Conservation (phyloP, 2,113 vertebrate genomes). For the Caretta caretta region DNA sequence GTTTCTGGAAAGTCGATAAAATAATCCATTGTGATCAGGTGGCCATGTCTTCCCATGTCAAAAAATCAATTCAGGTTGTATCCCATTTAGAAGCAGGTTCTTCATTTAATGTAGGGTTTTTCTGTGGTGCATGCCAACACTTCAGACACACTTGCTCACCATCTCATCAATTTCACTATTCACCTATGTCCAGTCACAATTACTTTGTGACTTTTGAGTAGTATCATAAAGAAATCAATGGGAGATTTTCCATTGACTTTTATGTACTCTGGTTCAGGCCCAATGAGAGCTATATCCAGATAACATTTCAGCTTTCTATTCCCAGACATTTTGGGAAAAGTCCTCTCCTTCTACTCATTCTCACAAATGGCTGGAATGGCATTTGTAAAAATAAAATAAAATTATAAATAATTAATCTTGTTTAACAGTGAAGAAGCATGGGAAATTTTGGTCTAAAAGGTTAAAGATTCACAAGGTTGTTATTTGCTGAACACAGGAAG, state of each 20-base stretch:
- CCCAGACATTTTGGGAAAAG: neutral
- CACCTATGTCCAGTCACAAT: neutral
- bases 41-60: neutral
- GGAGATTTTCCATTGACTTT: neutral
- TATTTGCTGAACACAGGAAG: neutral
- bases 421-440: neutral
- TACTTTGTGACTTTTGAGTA: neutral
- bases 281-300: neutral
- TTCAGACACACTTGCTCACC: neutral
- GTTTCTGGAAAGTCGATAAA: neutral
- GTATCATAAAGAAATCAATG: neutral
- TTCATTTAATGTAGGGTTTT: neutral
- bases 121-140: neutral
- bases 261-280: neutral
- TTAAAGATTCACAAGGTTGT: neutral
- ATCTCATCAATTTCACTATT: neutral
- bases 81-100: neutral
- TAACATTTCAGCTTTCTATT: neutral
- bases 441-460: neutral
- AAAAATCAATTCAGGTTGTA: neutral
- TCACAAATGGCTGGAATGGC: neutral
- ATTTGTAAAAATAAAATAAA: neutral
- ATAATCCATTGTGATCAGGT: neutral
- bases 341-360: neutral
- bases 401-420: neutral